Conservation (phyloP, 37 sponge, comb jelly and placozoan genomes). For the Eunapius fragilis region DNA sequence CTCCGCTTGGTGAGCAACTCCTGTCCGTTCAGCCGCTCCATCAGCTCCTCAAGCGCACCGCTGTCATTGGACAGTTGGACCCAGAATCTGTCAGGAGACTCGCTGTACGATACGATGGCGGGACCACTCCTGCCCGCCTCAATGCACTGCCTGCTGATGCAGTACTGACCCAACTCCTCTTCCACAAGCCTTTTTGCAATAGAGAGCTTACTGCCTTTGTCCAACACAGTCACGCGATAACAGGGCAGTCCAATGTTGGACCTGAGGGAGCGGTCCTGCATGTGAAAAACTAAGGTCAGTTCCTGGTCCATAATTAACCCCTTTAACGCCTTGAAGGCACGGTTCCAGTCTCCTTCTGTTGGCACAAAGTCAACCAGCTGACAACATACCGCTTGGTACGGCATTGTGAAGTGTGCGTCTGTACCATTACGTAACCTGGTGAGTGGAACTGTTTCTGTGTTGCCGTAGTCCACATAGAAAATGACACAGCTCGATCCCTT, state of each 20-base stretch:
- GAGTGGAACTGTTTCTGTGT: conserved; percentile 47
- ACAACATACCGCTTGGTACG: conserved; percentile 65
- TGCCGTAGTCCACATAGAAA: conserved; percentile 80
- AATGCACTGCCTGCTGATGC: conserved; percentile 6
- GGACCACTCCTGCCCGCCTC: background rate
- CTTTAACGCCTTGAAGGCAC: background rate
- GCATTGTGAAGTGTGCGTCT: background rate
- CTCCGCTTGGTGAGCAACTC: background rate
- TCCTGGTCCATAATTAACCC: conserved; percentile 41
- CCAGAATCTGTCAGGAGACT: conserved; percentile 63
- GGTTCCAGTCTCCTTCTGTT: background rate
- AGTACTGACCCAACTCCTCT: conserved; percentile 34
- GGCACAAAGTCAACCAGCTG: conserved; percentile 49
- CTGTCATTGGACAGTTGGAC: conserved; percentile 36
- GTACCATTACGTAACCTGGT: background rate
- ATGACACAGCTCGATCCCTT: conserved; percentile 10
- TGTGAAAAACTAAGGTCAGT: conserved; percentile 23
- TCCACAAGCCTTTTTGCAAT: conserved; percentile 22
- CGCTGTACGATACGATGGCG: conserved; percentile 22
- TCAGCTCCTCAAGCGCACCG: conserved; percentile 14
- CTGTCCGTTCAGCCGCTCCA: conserved; percentile 2
- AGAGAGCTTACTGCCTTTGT: background rate
- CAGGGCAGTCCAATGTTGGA: conserved; percentile 23
- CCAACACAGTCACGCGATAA: conserved; percentile 38
- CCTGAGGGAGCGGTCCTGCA: background rate